Evolutionary conservation across 2,113 vertebrate genomes (phyloP), one percentile per base, ranked within the genome.

Genomic region (Anser cygnoides): DNA sequence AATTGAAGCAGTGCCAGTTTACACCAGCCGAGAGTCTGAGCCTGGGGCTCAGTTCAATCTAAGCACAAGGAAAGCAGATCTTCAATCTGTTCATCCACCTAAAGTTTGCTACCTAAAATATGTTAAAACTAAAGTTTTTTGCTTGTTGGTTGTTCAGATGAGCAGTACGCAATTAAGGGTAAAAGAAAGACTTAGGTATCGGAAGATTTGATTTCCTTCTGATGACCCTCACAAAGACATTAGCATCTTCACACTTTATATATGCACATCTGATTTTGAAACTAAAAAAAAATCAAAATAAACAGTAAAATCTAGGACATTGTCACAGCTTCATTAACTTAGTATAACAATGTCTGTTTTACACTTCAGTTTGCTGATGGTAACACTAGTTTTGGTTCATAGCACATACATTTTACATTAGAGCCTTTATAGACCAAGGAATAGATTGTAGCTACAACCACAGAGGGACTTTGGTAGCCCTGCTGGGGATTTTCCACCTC

Each of bases 1-100:
- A 92, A 88, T 94, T 94, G 96, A 92, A 94, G 85, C 14, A 2
- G 9, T 71, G 94, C 92, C 92, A 97, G 80, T 79, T 95, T 84
- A 67, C 81, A 78, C 61, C 73, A 75, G 22, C 37, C 0, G 3
- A 84, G 84, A 57, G 35, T 81, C 82, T 49, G 37, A 94, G 79
- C 65, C 52, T 31, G 46, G 15, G 52, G 57, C 76, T 93, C 35
- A 18, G 46, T 57, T 89, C 77, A 78, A 13, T 8, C 22, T 68
- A 58, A 43, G 17, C n/a, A 57, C 29, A n/a, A 93, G 84, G n/a
- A 97, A 95, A 55, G 46, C 65, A 70, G 33, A 31, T 41, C 92
- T 74, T 75, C 74, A 96, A 66, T 88, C 81, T 63, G 50, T 44
- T 95, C 66, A 50, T 22, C 23, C 63, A 89, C 92, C 91, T 82